Percentiles rank a stretch among this genome's conserved stretches.
Conservation (phyloP, 2,797 vertebrate genomes). For the Enteromius treurensis region DNA sequence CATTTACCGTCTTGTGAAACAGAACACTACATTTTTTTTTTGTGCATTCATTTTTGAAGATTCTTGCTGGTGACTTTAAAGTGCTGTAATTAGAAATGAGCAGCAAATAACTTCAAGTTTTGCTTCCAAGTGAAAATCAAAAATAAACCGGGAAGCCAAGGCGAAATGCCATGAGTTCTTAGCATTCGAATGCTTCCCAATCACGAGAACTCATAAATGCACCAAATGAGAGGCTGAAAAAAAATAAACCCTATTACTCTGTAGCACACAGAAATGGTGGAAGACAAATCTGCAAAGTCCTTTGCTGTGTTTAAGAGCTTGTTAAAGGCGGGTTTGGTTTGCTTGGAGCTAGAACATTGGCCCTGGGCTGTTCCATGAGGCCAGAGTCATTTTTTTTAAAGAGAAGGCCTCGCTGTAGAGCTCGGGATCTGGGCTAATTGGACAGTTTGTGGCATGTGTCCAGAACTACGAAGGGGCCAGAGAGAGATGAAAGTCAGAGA, state of each 20-base stretch:
- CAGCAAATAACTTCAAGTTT: not conserved
- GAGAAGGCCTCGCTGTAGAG: slow-evolving; percentile 69
- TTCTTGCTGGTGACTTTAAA: slow-evolving; percentile 29
- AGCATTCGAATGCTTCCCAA: slow-evolving; percentile 13
- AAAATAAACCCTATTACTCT: not conserved
- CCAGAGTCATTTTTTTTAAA: slow-evolving; percentile 42
- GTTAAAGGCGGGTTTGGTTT: slow-evolving; percentile 54
- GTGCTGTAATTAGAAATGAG: slow-evolving; percentile 32
- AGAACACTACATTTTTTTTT: slow-evolving; percentile 8
- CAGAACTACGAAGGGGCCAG: slow-evolving; percentile 69
- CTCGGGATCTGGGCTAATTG: slow-evolving; percentile 76
- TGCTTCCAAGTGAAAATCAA: not conserved
- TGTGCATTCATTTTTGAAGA: slow-evolving; percentile 3
- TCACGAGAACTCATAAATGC: slow-evolving; percentile 35
- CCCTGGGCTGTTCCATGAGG: slow-evolving; percentile 43
- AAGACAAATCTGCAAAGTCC: slow-evolving; percentile 44
- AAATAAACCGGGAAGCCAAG: not conserved
- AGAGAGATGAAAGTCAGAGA: slow-evolving; percentile 56
- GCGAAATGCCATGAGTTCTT: slow-evolving; percentile 12
- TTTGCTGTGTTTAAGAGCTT: slow-evolving; percentile 40
- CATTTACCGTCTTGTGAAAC: slow-evolving; percentile 14
- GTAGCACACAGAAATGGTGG: slow-evolving; percentile 18
- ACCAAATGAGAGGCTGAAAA: slow-evolving; percentile 25
- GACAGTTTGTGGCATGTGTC: slow-evolving; percentile 78
- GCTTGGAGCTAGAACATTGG: slow-evolving; percentile 52